Conservation (phyloP, 2,888 invertebrate species). For the Himalopsyche japonica region DNA sequence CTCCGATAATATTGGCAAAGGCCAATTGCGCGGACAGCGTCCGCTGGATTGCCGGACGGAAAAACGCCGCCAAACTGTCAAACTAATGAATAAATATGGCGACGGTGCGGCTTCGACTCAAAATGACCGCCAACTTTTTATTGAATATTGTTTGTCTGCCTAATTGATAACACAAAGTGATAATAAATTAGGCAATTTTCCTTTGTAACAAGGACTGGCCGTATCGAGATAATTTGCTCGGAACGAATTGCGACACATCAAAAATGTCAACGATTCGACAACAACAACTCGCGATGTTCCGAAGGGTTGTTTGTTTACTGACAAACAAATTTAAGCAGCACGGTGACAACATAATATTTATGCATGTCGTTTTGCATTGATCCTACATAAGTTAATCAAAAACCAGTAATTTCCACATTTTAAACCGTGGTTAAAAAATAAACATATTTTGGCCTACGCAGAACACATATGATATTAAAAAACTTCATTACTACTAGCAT, state of each 20-base stretch:
- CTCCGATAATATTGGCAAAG: background rate
- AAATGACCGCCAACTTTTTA: background rate
- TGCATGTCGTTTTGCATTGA: no score
- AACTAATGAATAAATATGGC: conserved; percentile 9
- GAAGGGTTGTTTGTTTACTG: no score
- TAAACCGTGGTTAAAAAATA: no score
- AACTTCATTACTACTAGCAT: no score
- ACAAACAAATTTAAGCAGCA: no score
- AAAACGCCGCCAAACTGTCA: background rate
- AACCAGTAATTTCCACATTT: no score
- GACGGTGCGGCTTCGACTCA: background rate
- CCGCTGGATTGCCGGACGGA: background rate
- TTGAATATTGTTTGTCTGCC: background rate
- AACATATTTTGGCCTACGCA: no score
- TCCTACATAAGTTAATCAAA: no score
- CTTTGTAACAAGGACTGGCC: background rate
- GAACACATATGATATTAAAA: no score
- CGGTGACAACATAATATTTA: no score
- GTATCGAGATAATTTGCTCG: background rate
- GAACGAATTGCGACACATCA: background rate
- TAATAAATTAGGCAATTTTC: background rate
- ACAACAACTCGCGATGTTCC: no score
- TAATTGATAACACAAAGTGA: background rate
- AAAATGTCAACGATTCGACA: no score
- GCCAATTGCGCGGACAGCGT: background rate